Percentiles rank a stretch among this genome's conserved stretches.
phyloP scores from a whole-genome alignment of 2,797 vertebrate genomes.

The Sebastes flavidus region DNA sequence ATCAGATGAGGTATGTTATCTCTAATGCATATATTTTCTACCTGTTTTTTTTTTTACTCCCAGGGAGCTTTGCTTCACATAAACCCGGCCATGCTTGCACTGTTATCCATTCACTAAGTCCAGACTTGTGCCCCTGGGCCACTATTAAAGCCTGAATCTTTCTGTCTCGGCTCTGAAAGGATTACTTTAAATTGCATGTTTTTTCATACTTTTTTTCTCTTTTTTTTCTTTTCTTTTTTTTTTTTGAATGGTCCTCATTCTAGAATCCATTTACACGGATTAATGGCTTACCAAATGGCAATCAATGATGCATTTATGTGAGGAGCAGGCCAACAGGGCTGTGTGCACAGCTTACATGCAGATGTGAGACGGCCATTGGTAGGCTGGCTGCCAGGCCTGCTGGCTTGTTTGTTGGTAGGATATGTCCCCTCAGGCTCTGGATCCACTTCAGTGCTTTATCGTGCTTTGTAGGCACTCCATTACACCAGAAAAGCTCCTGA shows the following conservation, averaged over 20 bases:
- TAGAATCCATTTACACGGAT: conserved; percentile 86
- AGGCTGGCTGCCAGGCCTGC: conserved; percentile 68
- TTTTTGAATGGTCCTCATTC: conserved; percentile 82
- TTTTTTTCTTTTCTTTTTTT: conserved; percentile 21
- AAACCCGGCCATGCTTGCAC: conserved; percentile 15
- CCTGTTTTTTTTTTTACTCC: conserved; percentile 21
- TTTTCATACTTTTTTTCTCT: conserved; percentile 37
- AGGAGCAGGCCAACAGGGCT: conserved; percentile 69
- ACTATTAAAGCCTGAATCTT: conserved; percentile 71
- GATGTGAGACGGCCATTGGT: conserved; percentile 75
- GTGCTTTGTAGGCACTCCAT: conserved; percentile 77
- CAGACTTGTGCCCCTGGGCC: conserved; percentile 65
- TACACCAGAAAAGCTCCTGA: conserved; percentile 77
- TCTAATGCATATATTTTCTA: conserved; percentile 32
- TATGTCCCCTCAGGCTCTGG: conserved; percentile 71
- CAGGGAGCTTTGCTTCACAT: conserved; percentile 51
- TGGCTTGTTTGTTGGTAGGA: conserved; percentile 73
- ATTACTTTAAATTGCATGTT: conserved; percentile 80
- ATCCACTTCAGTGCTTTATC: conserved; percentile 78
- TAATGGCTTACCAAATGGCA: conserved; percentile 85
- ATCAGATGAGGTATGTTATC: conserved; percentile 95
- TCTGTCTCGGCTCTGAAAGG: conserved; percentile 75
- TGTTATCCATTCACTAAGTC: conserved; percentile 62
- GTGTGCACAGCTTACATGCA: conserved; percentile 78
- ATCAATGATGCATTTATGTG: conserved; percentile 86